These are phyloP conservation scores for Pedionomus torquatus DNA, from an alignment of 2,113 vertebrate genomes.

Conservation along the genomic window DNA sequence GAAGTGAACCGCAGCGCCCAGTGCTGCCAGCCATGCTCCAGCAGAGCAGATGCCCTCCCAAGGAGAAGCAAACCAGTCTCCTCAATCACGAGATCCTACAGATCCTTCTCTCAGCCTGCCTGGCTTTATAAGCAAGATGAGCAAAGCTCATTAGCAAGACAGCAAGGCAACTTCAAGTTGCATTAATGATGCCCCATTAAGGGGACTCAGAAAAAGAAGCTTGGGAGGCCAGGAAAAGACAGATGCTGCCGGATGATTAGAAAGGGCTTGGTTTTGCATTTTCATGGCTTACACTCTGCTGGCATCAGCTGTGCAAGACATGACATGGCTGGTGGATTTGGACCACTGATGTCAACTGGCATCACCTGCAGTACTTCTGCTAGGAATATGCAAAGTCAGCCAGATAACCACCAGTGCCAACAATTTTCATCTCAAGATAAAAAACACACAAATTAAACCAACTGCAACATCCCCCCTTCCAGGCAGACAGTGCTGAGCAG, in stretches of 20 bases:
- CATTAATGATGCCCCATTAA: constrained; percentile 18
- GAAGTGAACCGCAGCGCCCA: rapidly evolving
- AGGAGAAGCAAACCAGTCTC: background rate
- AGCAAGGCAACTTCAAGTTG: background rate
- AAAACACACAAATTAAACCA: background rate
- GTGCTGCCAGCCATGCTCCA: background rate
- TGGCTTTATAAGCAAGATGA: background rate
- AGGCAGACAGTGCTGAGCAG: background rate
- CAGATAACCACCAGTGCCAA: background rate
- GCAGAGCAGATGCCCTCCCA: background rate
- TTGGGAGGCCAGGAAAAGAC: background rate
- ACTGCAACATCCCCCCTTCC: background rate
- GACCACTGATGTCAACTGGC: constrained; percentile 16
- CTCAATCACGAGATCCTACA: rapidly evolving
- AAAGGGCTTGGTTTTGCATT: background rate
- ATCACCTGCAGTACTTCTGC: background rate
- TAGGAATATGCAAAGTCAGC: background rate
- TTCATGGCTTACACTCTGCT: background rate
- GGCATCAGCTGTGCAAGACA: constrained; percentile 18
- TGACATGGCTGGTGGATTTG: background rate
- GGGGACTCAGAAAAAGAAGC: background rate
- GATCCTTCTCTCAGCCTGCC: background rate
- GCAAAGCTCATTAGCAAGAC: constrained; percentile 30
- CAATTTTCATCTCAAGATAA: background rate
- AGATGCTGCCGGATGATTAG: constrained; percentile 26